Evolutionary conservation across 2,888 invertebrate species (phyloP).

Genomic region (Fragum sueziense): DNA sequence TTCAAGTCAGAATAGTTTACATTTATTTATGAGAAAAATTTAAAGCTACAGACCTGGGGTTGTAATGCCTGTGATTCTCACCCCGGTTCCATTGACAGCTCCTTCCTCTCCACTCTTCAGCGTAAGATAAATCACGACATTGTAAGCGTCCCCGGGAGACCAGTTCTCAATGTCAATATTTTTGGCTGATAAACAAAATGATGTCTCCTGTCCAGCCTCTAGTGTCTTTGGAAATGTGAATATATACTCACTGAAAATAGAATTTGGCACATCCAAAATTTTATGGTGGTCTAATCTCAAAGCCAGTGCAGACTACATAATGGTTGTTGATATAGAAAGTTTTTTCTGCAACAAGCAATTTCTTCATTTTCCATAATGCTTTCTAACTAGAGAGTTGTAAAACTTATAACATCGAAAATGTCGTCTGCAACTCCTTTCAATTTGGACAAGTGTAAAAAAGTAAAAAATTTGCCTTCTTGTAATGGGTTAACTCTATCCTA

Average conservation of each 20-base stretch:
- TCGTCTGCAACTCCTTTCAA: no score
- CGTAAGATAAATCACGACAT: constrained; percentile 1
- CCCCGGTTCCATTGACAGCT: neutral
- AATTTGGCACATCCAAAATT: neutral
- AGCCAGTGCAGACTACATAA: no score
- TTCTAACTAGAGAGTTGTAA: no score
- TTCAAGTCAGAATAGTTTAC: no score
- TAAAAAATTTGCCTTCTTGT: no score
- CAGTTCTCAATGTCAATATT: constrained; percentile 27
- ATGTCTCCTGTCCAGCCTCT: constrained; percentile 58
- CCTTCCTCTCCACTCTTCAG: neutral
- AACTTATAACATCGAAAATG: no score
- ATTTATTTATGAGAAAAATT: neutral
- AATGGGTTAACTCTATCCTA: no score
- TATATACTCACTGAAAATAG: constrained; percentile 66
- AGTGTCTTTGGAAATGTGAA: constrained; percentile 68
- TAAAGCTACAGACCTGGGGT: neutral
- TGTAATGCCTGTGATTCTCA: neutral
- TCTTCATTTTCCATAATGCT: no score
- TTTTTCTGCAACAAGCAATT: no score
- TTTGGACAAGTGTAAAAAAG: no score
- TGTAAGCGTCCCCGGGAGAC: neutral
- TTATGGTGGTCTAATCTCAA: no score
- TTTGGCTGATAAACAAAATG: constrained; percentile 66
- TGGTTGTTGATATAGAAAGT: no score